Base-by-base conservation (phyloP, 2,888 invertebrate species). In the Tribolium freemani region DNA sequence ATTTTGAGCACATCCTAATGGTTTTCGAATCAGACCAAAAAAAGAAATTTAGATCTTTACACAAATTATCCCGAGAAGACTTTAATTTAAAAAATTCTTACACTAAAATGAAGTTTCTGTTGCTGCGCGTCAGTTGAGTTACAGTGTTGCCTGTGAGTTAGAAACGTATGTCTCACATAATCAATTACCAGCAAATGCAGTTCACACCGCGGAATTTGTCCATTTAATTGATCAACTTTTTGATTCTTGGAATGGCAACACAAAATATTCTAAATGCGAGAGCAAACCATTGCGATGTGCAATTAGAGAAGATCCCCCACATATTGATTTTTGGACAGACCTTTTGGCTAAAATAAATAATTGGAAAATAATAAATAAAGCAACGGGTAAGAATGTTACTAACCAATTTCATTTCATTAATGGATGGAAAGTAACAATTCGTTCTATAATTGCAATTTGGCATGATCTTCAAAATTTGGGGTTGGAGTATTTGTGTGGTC, bases 11-110 rank as follows among this genome's bases (percentile, higher is more conserved):
- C 53, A 64, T 64, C 38, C 9, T 51, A 30, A 31, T 6, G 13
- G 13, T 30, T 53, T 64, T 53, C 8, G 20, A 53, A 9, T 10
- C 26, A n/a, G 53, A 53, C 20, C 51, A 64, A 8, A 8, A 50
- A 16, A 64, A 64, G 16, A 16, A 38, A 10, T 50, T 64, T 64
- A 50, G 38, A 53, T 51, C 53, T 3, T n/a, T 64, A n/a, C 31
- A 16, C 1, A 61, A 61, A 50, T 46, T 61, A 13, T 53, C n/a
- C 5, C 16, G 5, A 4, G 38, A 57, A 31, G 5, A 31, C 30
- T 50, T 51, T 13, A 48, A 51, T 50, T 11, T 31, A 1, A 31
- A 21, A 13, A 26, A 64, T 38, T 26, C 10, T 3, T 21, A 26
- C 8, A 16, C 31, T 3, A 64, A 64, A 16, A 64, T 64, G 64